These are phyloP conservation scores for Chrysolina haemoptera DNA, from an alignment of 2,888 invertebrate species.

Conservation along the genomic window DNA sequence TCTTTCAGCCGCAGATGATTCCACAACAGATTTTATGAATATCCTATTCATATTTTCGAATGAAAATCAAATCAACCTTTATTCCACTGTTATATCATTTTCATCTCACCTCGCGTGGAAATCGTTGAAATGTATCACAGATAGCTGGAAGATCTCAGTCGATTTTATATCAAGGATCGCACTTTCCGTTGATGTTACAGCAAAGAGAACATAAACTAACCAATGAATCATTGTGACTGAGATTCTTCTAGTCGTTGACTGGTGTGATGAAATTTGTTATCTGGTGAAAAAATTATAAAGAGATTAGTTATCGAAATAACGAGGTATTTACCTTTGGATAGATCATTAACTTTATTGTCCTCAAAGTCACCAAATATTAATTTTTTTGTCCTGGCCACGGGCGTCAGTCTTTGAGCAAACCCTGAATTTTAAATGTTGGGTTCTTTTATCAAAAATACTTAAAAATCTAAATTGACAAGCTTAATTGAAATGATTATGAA, in stretches of 20 bases:
- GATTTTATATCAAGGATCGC: not conserved
- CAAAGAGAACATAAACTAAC: not conserved
- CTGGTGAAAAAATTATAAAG: not conserved
- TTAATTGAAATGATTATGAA: no score
- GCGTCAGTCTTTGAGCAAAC: no score
- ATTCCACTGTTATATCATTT: not conserved
- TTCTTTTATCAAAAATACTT: no score
- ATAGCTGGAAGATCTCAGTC: not conserved
- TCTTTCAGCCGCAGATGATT: no score
- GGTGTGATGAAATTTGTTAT: not conserved
- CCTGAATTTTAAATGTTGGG: no score
- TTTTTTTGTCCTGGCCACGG: no score
- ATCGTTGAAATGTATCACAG: conserved; percentile 28
- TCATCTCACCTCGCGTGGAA: conserved; percentile 35
- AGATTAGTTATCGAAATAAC: not conserved
- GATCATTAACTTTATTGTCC: not conserved
- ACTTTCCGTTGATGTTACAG: not conserved
- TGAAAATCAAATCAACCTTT: no score
- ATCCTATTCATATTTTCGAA: no score
- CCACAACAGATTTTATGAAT: no score
- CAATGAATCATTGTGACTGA: not conserved
- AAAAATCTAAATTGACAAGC: no score
- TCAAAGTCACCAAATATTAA: not conserved
- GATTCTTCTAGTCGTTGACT: not conserved
- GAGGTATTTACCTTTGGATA: not conserved